These are phyloP conservation scores for Conchocele bisecta DNA, from an alignment of 2,888 invertebrate genomes.

Conservation along the genomic window DNA sequence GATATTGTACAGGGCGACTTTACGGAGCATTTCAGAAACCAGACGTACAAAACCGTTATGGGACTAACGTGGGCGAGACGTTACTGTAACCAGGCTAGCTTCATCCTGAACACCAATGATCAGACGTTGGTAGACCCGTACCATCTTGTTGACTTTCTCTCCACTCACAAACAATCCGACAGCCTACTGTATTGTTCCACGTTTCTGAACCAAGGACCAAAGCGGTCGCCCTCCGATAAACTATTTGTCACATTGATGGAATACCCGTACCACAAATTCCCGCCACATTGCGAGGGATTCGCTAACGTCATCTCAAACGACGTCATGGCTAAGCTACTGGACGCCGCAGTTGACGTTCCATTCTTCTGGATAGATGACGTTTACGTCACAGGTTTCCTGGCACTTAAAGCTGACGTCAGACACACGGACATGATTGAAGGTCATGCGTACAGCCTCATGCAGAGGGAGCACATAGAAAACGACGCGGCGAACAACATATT, in stretches of 20 bases:
- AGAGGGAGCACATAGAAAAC: slow-evolving; percentile 17
- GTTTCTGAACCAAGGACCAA: slow-evolving; percentile 41
- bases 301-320: slow-evolving; percentile 40
- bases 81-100: slow-evolving; percentile 73
- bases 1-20: slow-evolving; percentile 73
- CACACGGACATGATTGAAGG: slow-evolving; percentile 30
- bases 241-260: slow-evolving; percentile 60
- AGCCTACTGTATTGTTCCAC: slow-evolving; percentile 63
- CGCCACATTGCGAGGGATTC: slow-evolving; percentile 68
- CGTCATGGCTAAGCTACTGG: slow-evolving; percentile 11
- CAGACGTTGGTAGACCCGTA: slow-evolving; percentile 83
- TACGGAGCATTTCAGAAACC: slow-evolving; percentile 77
- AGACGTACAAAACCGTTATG: slow-evolving; percentile 79
- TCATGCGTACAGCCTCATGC: slow-evolving; percentile 35
- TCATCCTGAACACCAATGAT: slow-evolving; percentile 79
- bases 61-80: slow-evolving; percentile 70
- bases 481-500: slow-evolving; percentile 19
- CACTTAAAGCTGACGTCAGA: slow-evolving; percentile 39
- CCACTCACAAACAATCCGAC: not conserved
- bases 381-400: slow-evolving; percentile 68
- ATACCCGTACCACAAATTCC: slow-evolving; percentile 65
- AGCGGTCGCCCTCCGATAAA: slow-evolving; percentile 51
- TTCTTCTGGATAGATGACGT: slow-evolving; percentile 72
- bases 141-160: slow-evolving; percentile 83
- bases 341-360: slow-evolving; percentile 37